Evolutionary conservation across 2,888 invertebrate species (phyloP).

Genomic region (Linhomoeus sp.): DNA sequence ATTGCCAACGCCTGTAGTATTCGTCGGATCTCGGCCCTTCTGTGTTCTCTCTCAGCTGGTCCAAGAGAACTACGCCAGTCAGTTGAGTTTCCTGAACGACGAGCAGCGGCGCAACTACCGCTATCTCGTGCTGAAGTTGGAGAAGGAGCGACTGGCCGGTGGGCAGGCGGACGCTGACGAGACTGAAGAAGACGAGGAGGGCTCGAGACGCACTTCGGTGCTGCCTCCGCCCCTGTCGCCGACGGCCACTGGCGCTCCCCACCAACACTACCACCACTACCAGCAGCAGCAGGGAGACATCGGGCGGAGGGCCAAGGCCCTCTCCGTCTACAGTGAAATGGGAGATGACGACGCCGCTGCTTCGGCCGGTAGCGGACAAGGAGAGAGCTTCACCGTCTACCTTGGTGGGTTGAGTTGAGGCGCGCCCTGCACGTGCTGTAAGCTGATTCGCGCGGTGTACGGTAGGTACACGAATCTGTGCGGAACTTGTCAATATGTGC

Average conservation of each 20-base stretch:
- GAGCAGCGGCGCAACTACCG: background rate
- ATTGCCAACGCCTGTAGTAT: too few relatives aligned
- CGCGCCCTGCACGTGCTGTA: too few relatives aligned
- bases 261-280: too few relatives aligned
- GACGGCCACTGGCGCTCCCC: too few relatives aligned
- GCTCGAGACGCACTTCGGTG: background rate
- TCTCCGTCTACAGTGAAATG: too few relatives aligned
- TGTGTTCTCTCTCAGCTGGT: background rate
- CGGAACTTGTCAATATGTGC: too few relatives aligned
- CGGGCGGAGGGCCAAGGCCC: too few relatives aligned
- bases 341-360: too few relatives aligned
- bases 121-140: background rate
- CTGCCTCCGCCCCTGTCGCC: background rate
- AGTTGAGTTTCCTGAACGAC: background rate
- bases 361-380: background rate
- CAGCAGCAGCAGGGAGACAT: too few relatives aligned
- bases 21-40: too few relatives aligned
- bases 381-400: conserved; percentile 1
- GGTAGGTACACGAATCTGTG: too few relatives aligned
- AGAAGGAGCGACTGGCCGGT: background rate
- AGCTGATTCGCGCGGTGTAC: too few relatives aligned
- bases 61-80: background rate
- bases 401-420: background rate
- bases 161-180: background rate
- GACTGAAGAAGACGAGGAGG: background rate